Percentiles rank a stretch among this genome's conserved stretches.
phyloP scores from a whole-genome alignment of 2,113 vertebrate genomes.

The Corythornis cristatus region DNA sequence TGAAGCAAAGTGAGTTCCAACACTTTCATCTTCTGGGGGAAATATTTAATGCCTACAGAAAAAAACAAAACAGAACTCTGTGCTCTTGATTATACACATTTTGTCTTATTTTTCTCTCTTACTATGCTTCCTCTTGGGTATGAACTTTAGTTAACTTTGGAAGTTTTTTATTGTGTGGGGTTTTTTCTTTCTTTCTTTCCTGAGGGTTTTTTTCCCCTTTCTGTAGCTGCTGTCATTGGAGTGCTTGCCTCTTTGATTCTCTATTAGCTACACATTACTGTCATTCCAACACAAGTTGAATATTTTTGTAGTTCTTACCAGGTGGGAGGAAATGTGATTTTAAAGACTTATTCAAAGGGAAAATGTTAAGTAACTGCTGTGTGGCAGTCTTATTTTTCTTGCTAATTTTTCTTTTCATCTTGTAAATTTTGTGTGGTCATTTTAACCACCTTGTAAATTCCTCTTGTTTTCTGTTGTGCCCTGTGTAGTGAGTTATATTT shows the following conservation, averaged over 20 bases:
- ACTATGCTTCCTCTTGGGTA: neutral
- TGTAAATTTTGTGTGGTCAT: neutral
- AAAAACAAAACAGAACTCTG: neutral
- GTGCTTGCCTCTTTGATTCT: neutral
- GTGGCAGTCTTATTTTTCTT: neutral
- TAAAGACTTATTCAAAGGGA: neutral
- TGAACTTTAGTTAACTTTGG: neutral
- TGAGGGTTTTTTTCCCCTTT: neutral
- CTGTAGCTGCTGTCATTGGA: neutral
- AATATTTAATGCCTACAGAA: neutral
- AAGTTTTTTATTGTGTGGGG: neutral
- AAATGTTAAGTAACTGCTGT: neutral
- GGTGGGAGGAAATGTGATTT: neutral
- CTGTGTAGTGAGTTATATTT: neutral
- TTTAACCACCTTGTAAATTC: neutral
- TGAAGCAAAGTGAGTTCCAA: conserved; percentile 95
- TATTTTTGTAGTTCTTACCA: neutral
- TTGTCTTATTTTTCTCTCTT: neutral
- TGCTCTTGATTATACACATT: neutral
- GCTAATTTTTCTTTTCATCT: neutral
- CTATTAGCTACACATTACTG: neutral
- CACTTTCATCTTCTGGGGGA: neutral
- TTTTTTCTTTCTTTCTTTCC: neutral
- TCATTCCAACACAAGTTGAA: neutral
- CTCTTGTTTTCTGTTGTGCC: neutral